Conservation (phyloP, 2,113 vertebrate genomes). For the Puntigrus tetrazona region DNA sequence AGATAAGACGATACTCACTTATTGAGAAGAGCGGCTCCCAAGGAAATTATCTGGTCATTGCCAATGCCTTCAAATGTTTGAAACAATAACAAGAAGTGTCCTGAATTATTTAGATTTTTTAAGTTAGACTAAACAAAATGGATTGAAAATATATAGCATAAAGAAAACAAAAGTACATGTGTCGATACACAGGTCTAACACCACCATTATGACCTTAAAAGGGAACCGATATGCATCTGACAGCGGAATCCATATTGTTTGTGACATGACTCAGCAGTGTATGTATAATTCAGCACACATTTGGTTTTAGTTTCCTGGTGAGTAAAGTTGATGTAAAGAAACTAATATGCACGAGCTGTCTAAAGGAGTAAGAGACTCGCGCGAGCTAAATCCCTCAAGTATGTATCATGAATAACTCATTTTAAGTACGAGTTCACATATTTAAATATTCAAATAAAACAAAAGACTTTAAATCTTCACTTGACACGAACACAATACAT, state of each 20-base stretch:
- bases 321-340: slow-evolving; percentile 11
- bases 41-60: slow-evolving; percentile 68
- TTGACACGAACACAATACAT: background rate
- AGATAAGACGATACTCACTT: slow-evolving; percentile 67
- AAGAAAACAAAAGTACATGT: too few species aligned
- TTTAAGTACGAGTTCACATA: background rate
- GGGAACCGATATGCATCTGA: background rate
- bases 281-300: background rate
- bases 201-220: background rate
- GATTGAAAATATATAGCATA: background rate
- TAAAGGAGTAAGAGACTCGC: background rate
- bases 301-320: slow-evolving; percentile 19
- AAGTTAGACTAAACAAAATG: background rate
- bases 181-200: background rate
- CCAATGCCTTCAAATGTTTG: slow-evolving; percentile 57
- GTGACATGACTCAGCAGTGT: background rate
- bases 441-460: slow-evolving; percentile 19
- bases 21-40: slow-evolving; percentile 68
- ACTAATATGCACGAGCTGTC: slow-evolving; percentile 3
- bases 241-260: background rate
- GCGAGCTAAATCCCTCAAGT: background rate
- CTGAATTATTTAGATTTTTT: too few species aligned
- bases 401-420: background rate
- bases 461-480: background rate
- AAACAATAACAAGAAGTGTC: too few species aligned